Evolutionary conservation across 2,797 vertebrate genomes (phyloP), one percentile per base, ranked within the genome.

Genomic region (Orientallactaga sibirica): DNA sequence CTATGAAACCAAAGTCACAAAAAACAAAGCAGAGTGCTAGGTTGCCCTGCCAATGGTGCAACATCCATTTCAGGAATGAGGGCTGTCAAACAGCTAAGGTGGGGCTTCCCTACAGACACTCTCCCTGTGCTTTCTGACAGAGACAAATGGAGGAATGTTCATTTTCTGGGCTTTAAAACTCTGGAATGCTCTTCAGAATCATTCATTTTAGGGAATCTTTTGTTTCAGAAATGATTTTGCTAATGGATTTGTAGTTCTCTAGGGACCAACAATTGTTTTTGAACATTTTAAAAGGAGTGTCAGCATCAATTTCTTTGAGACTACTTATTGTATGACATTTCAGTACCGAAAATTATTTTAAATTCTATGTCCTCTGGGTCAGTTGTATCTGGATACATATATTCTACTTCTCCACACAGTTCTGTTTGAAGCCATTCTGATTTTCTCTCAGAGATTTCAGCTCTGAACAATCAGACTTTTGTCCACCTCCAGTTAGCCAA

Each of bases 1-100:
- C 58, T 76, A 29, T 15, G 37, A 96, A 89, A 91, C 91, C 94
- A 93, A 94, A 95, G 37, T 81, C 58, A 66, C 52, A 88, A 83
- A 24, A 55, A 64, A 58, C 20, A 14, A 91, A 67, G 5, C 27
- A n/a, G 68, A 92, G 90, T 90, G 88, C 43, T 52, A 48, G 16
- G 1, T 37, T 67, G 5, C 8, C 29, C 62, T 9, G 55, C 68
- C 71, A 74, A 90, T 83, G 73, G 43, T 18, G 67, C 73, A 79
- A 43, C 41, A 80, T 73, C 55, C 71, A 62, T 93, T 90, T 94
- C 61, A 12, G 22, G 41, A 66, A 27, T 70, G 78, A 92, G 75
- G 66, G 18, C 43, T 80, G 73, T 92, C 43, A n/a, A 64, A 58
- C 78, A 33, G 52, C 43, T 4, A 37, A 48, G 70, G 55, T 43